Base-by-base conservation (phyloP, 2,113 vertebrate species). In the Aspidoscelis tigris region DNA sequence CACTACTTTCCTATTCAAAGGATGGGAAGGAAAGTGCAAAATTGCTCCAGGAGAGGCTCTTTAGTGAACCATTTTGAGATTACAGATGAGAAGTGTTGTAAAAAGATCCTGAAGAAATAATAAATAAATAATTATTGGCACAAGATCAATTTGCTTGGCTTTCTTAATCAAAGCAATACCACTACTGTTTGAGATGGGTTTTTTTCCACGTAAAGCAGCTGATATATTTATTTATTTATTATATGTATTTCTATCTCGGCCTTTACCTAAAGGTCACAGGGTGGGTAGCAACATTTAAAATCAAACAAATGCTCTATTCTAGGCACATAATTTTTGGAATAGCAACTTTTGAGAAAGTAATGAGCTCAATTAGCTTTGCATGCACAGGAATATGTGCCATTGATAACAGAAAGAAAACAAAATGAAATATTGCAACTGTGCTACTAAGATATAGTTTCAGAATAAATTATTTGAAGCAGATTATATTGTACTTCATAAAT, bases 311-410 rank as follows among this genome's bases (percentile, higher is more conserved):
- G 16, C 41, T 65, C 55, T 41, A 82, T 82, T 47, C 61, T 58
- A 73, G n/a, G 24, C 14, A 82, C 43, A 33, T 74, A 61, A 21
- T 74, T 82, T 70, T 41, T 47, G 43, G 26, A 21, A 16, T 24
- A 47, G 41, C 70, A 73, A 73, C 72, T 72, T 2, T 24, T 64
- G 70, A 8, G 70, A 73, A 72, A 24, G 1, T 26, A 73, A 82
- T 64, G 41, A 53, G 20, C 14, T 44, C 43, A 73, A 16, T 73
- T 43, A 82, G 39, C 39, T 61, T 61, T 64, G 55, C 55, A 82
- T 82, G 44, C 58, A 82, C 44, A 82, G 24, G 69, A 74, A 74
- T 7, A 24, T 24, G 73, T 74, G 69, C 44, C 70, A 16, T 65
- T 61, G 71, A 44, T 44, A 64, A 43, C 80, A 82, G 2, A 50